Evolutionary conservation across 1,140 invertebrate genomes (phyloP).

Genomic region (Mizuhopecten yessoensis): DNA sequence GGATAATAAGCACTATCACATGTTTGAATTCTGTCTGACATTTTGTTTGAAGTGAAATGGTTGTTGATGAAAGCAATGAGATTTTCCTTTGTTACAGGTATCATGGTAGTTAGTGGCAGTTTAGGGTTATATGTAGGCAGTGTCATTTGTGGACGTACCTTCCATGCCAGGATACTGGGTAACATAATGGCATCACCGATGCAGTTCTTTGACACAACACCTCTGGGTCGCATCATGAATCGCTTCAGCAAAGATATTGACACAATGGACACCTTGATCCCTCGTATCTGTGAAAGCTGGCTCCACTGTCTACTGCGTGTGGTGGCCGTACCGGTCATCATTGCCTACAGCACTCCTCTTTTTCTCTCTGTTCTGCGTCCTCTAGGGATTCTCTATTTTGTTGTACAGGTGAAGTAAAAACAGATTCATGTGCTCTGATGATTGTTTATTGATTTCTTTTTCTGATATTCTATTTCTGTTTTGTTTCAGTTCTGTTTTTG

Average conservation of each 20-base stretch:
- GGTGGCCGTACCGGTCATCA: slow-evolving; percentile 63
- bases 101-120: slow-evolving; percentile 85
- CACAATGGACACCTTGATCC: slow-evolving; percentile 77
- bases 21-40: no score
- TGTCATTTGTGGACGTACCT: slow-evolving; percentile 87
- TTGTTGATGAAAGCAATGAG: not conserved
- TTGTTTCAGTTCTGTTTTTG: not conserved
- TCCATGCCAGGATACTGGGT: slow-evolving; percentile 90
- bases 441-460: not conserved
- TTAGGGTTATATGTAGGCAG: slow-evolving; percentile 70
- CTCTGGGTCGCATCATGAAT: slow-evolving; percentile 76
- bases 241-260: slow-evolving; percentile 82
- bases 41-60: no score
- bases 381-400: slow-evolving; percentile 93
- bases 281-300: slow-evolving; percentile 66
- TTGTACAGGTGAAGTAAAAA: slow-evolving; percentile 87
- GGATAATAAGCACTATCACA: no score
- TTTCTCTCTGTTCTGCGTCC: slow-evolving; percentile 93
- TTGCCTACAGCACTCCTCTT: slow-evolving; percentile 85
- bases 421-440: not conserved
- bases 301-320: slow-evolving; percentile 65
- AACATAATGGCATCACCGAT: slow-evolving; percentile 81
- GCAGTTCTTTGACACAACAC: slow-evolving; percentile 79
- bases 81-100: slow-evolving; percentile 86
- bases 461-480: no score